These are phyloP conservation scores for Cyrtodaria siliqua DNA, from an alignment of 2,888 invertebrate species.

Conservation along the genomic window DNA sequence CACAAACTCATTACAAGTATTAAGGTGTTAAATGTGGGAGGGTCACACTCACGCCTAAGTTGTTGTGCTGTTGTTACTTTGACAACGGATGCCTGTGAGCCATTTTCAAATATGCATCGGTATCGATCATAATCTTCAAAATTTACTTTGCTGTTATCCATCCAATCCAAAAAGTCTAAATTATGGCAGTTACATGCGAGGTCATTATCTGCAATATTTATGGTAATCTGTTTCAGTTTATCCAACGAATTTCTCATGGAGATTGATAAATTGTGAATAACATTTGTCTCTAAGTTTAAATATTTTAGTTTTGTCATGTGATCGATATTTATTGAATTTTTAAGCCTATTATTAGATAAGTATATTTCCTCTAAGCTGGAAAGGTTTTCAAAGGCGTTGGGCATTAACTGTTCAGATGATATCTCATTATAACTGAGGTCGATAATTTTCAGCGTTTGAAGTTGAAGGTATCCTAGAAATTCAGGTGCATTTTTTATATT, in stretches of 20 bases:
- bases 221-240: not conserved
- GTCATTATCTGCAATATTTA: constrained; percentile 15
- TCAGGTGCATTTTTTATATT: not conserved
- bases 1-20: constrained; percentile 14
- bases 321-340: constrained; percentile 5
- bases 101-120: not conserved
- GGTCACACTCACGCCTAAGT: constrained; percentile 17
- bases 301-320: not conserved
- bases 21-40: not conserved
- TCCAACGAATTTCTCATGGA: not conserved
- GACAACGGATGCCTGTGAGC: not conserved
- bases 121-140: constrained; percentile 2
- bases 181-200: constrained; percentile 14
- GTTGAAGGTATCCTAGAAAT: not conserved
- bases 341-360: constrained; percentile 12
- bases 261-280: constrained; percentile 4
- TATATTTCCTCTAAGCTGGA: too few relatives aligned
- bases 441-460: constrained; percentile 1
- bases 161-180: constrained; percentile 18
- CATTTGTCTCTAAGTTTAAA: constrained; percentile 8
- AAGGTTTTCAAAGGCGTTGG: too few relatives aligned
- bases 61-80: too few relatives aligned
- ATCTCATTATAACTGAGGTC: constrained; percentile 20
- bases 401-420: too few relatives aligned
- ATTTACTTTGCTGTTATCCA: not conserved